These are phyloP conservation scores for Andinoacara biseriatus DNA, from an alignment of 2,113 vertebrate species.

Conservation along the genomic window DNA sequence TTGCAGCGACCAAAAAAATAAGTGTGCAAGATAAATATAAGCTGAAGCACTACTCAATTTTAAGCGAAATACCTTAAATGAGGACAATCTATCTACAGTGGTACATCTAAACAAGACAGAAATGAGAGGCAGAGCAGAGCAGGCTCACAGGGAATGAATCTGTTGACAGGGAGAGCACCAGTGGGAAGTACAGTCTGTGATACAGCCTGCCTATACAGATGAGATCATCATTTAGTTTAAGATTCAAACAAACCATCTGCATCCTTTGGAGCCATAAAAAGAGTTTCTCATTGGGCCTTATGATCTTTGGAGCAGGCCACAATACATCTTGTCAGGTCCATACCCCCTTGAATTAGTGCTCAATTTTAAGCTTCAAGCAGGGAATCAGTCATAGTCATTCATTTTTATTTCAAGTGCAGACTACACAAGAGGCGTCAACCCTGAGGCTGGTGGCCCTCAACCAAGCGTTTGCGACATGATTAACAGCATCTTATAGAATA, in stretches of 20 bases:
- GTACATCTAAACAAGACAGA: slow-evolving; percentile 2
- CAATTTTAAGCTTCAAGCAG: slow-evolving; percentile 10
- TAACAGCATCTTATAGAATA: not conserved
- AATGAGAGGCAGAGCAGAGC: not conserved
- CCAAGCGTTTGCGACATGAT: slow-evolving; percentile 2
- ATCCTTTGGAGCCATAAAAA: slow-evolving; percentile 34
- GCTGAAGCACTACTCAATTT: not conserved
- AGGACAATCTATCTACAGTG: not conserved
- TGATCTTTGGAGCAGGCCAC: slow-evolving; percentile 25
- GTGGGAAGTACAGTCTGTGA: slow-evolving; percentile 25
- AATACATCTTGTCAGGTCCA: slow-evolving; percentile 16
- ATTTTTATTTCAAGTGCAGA: slow-evolving; percentile 22
- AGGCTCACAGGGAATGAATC: slow-evolving; percentile 4
- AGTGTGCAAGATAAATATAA: not conserved
- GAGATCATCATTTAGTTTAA: slow-evolving; percentile 36
- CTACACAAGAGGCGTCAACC: slow-evolving; percentile 9
- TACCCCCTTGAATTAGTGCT: slow-evolving; percentile 14
- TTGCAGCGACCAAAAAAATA: not conserved
- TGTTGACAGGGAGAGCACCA: slow-evolving; percentile 12
- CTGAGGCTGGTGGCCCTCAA: not conserved
- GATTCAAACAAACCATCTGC: slow-evolving; percentile 14
- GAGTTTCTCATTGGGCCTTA: slow-evolving; percentile 23
- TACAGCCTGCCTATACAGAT: slow-evolving; percentile 22
- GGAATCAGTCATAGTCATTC: slow-evolving; percentile 17
- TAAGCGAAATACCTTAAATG: not conserved